These are phyloP conservation scores for Epinephelus moara DNA, from an alignment of 2,113 vertebrate species.

Conservation along the genomic window DNA sequence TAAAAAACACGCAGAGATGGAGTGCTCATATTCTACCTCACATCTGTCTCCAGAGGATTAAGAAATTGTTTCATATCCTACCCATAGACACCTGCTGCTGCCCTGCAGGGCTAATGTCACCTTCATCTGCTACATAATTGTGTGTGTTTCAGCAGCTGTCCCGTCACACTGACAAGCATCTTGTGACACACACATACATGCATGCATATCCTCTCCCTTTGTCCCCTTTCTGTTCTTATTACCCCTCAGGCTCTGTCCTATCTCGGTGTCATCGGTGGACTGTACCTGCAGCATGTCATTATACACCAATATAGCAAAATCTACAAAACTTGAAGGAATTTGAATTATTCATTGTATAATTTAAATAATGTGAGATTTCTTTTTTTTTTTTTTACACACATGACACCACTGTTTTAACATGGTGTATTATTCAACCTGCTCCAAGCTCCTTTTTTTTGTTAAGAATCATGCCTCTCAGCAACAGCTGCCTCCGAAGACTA, in stretches of 20 bases:
- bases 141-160: constrained; percentile 68
- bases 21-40: constrained; percentile 13
- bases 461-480: constrained; percentile 5
- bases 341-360: constrained; percentile 18
- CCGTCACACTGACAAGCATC: constrained; percentile 58
- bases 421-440: not conserved
- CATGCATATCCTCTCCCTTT: constrained; percentile 30
- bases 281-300: constrained; percentile 24
- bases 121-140: constrained; percentile 64
- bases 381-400: not conserved
- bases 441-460: not conserved
- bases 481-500: not conserved
- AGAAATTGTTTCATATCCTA: constrained; percentile 47
- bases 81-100: constrained; percentile 55
- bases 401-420: not conserved
- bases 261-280: constrained; percentile 18
- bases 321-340: not conserved
- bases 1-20: not conserved
- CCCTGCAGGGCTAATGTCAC: constrained; percentile 73
- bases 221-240: constrained; percentile 20
- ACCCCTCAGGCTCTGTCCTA: constrained; percentile 45
- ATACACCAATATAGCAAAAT: not conserved
- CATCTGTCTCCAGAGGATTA: constrained; percentile 47
- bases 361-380: not conserved
- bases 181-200: constrained; percentile 40